These are phyloP conservation scores for Aplysia californica DNA, from an alignment of 1,140 invertebrate genomes.

Conservation along the genomic window DNA sequence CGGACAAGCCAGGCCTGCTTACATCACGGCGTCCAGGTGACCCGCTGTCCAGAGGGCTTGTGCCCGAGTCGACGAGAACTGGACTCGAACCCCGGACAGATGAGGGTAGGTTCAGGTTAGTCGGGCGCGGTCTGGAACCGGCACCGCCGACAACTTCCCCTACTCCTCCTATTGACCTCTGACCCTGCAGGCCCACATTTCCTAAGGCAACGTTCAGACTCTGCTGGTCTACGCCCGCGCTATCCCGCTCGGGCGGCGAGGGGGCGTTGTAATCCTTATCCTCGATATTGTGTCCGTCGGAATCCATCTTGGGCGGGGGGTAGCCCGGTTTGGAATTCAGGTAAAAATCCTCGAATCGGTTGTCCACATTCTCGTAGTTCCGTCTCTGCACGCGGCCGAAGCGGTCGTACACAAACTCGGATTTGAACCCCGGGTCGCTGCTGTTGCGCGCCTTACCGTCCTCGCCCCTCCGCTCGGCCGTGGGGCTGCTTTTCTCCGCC, in stretches of 20 bases:
- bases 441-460: slow-evolving; percentile 47
- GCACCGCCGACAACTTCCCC: background rate
- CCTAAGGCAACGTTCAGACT: slow-evolving; percentile 34
- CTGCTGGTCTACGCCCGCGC: slow-evolving; percentile 36
- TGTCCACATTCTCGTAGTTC: slow-evolving; percentile 20
- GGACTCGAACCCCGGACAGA: background rate
- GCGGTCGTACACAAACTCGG: slow-evolving; percentile 66
- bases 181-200: no score
- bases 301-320: slow-evolving; percentile 55
- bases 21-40: background rate
- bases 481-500: slow-evolving; percentile 45
- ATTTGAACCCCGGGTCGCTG: slow-evolving; percentile 65
- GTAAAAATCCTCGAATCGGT: slow-evolving; percentile 55
- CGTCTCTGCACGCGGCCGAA: slow-evolving; percentile 28
- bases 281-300: slow-evolving; percentile 76
- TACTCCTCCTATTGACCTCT: no score
- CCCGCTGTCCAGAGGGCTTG: slow-evolving; percentile 24
- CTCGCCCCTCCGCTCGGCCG: slow-evolving; percentile 42
- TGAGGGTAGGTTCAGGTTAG: background rate
- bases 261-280: slow-evolving; percentile 80
- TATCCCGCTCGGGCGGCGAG: slow-evolving; percentile 80
- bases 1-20: background rate
- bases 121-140: background rate
- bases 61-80: slow-evolving; percentile 13
- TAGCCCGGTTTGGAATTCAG: slow-evolving; percentile 69